These are phyloP conservation scores for Nemotelus pantherinus DNA, from an alignment of 2,888 invertebrate species.

Conservation along the genomic window DNA sequence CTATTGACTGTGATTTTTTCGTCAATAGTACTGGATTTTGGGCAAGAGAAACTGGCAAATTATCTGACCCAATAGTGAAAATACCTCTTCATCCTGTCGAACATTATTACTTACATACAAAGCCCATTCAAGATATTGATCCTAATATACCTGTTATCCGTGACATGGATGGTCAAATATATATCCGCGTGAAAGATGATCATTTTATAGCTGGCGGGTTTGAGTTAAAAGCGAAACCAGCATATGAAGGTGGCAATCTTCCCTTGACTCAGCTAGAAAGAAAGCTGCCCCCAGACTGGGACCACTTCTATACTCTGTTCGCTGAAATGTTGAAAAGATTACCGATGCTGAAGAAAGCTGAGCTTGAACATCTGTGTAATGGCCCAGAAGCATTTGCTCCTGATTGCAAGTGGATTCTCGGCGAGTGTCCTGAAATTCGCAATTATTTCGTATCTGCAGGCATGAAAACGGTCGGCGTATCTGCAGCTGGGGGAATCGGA, in stretches of 20 bases:
- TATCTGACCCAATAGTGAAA: conserved; percentile 86
- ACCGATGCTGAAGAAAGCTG: conserved; percentile 79
- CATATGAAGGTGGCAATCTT: conserved; percentile 80
- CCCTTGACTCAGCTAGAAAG: conserved; percentile 73
- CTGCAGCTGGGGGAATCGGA: conserved; percentile 95
- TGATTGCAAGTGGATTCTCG: conserved; percentile 95
- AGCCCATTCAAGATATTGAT: conserved; percentile 76
- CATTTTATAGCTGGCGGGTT: conserved; percentile 90
- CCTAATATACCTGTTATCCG: conserved; percentile 87
- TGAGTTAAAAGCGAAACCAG: conserved; percentile 89
- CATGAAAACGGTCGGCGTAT: conserved; percentile 96
- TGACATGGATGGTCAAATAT: conserved; percentile 88
- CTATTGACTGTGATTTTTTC: conserved; percentile 87
- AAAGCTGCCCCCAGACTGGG: conserved; percentile 90
- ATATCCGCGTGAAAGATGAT: conserved; percentile 80
- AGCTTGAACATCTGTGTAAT: conserved; percentile 83
- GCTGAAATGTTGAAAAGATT: conserved; percentile 86
- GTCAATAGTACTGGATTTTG: conserved; percentile 97
- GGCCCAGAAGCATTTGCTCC: conserved; percentile 96
- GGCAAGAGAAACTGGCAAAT: conserved; percentile 88
- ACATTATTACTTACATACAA: conserved; percentile 92
- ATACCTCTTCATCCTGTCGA: conserved; percentile 92
- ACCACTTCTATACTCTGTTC: conserved; percentile 90
- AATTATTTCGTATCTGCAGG: conserved; percentile 95
- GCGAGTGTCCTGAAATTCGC: conserved; percentile 90